Evolutionary conservation across 2,888 invertebrate genomes (phyloP), one percentile per base, ranked within the genome.

Genomic region (Agrotis exclamationis): DNA sequence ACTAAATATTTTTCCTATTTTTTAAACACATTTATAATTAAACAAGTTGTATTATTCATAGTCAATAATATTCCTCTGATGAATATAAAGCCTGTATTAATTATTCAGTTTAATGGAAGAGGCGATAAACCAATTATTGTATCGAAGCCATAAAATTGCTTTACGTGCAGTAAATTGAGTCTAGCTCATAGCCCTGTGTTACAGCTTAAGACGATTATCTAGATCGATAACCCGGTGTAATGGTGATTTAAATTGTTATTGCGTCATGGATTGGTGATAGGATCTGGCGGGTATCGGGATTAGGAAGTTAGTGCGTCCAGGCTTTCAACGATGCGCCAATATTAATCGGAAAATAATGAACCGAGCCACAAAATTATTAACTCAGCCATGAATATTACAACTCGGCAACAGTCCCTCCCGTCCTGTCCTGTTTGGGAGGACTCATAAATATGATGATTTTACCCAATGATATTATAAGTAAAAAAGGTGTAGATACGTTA

Each of bases 71-170:
- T 22, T 48, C 18, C 44, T 44, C 4, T 9, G 13, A 16, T 22
- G 6, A 45, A 22, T 45, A 24, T 18, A 24, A 47, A 53, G 45
- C 24, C 33, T 13, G n/a, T 50, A 72, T 63, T 67, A 78, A 78
- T 64, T 71, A 79, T 82, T 65, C 58, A 53, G 44, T 51, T 65
- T 63, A 56, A 72, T 63, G 6, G 65, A n/a, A 51, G 28, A 77
- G 50, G 53, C 79, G 60, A 22, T 74, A 70, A 80, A 79, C 83
- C 83, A 62, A 80, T 80, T 82, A 80, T 67, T 48, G 39, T 48
- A 63, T 56, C 47, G 74, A 80, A 79, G 60, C 80, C 80, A 62
- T 80, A 79, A 80, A 82, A 74, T 63, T 62, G 63, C 50, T 57
- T 56, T 53, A 51, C 63, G 54, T 79, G 44, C 13, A 56, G 51